Evolutionary conservation across 2,797 vertebrate species (phyloP), one percentile per base, ranked within the genome.

Genomic region (Halcyon smyrnensis): DNA sequence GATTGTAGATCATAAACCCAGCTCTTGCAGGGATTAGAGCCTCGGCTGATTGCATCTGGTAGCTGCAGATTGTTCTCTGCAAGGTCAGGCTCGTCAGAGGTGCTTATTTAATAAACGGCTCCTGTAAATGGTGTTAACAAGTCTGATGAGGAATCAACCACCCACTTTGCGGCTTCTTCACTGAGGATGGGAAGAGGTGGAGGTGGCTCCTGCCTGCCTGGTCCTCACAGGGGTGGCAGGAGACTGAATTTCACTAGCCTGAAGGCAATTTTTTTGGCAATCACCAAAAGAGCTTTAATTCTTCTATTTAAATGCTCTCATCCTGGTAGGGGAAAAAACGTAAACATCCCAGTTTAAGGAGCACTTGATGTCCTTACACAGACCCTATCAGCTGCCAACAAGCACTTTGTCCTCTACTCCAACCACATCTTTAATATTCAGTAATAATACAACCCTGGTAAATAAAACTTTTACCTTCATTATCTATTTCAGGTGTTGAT

Each of bases 21-120:
- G 69, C 46, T 51, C 39, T 20, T 3, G 51, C 27, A 21, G 56
- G 45, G 81, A 45, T 85, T 11, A 34, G 63, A 84, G 63, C 48
- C 62, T 0, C 34, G 3, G 1, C 15, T 7, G 71, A 13, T 3
- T 0, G 2, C 2, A 12, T 7, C 19, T 6, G 16, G 1, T 0
- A 12, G 46, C 11, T 4, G 48, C 53, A 84, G 45, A 8, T 25
- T 4, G 2, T 70, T 68, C 63, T 28, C 56, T 4, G 20, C 37
- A 63, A 63, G 39, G 37, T 30, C 60, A 63, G 37, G 77, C 54
- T 57, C 67, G 45, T 21, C 18, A 30, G 56, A 76, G 45, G 37
- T 15, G 34, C 81, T 94, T 91, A 62, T 75, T 93, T 15, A 57
- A 56, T 45, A 56, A 92, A 68, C 76, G 64, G 16, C 7, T 1